Conservation (phyloP, 1,140 invertebrate genomes). For the Chelonus insularis region DNA sequence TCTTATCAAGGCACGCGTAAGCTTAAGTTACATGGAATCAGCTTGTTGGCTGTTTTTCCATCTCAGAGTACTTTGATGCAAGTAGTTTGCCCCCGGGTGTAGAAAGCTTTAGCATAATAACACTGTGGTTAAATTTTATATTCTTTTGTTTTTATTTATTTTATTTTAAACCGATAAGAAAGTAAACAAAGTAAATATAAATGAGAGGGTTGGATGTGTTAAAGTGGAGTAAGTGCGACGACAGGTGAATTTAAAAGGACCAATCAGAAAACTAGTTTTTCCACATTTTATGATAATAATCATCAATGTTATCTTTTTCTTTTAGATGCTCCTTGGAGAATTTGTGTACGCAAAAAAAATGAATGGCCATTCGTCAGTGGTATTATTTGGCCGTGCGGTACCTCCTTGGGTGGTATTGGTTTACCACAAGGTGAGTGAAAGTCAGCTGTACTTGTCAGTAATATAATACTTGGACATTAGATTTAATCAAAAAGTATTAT, state of each 20-base stretch:
- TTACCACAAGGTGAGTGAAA: conserved; percentile 63
- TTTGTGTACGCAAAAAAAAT: conserved; percentile 61
- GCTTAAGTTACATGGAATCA: background rate
- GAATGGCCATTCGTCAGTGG: conserved; percentile 49
- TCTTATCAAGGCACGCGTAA: conserved; percentile 6
- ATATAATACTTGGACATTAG: conserved; percentile 4
- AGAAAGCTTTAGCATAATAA: too few relatives aligned
- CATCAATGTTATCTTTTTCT: conserved; percentile 32
- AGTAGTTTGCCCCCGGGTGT: background rate
- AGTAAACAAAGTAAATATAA: too few relatives aligned
- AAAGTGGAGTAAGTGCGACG: background rate
- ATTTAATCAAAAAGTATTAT: too few relatives aligned
- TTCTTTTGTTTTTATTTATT: too few relatives aligned
- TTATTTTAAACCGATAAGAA: too few relatives aligned
- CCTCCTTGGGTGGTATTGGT: conserved; percentile 72
- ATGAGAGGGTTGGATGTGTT: too few relatives aligned
- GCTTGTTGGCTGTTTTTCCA: background rate
- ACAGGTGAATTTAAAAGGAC: background rate
- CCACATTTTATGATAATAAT: background rate
- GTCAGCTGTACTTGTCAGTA: background rate
- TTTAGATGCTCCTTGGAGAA: conserved; percentile 69
- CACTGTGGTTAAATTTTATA: too few relatives aligned
- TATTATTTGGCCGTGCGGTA: conserved; percentile 64
- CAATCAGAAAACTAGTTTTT: background rate
- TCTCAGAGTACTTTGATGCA: background rate